Conservation (phyloP, 2,113 vertebrate species). For the Cheilinus undulatus region DNA sequence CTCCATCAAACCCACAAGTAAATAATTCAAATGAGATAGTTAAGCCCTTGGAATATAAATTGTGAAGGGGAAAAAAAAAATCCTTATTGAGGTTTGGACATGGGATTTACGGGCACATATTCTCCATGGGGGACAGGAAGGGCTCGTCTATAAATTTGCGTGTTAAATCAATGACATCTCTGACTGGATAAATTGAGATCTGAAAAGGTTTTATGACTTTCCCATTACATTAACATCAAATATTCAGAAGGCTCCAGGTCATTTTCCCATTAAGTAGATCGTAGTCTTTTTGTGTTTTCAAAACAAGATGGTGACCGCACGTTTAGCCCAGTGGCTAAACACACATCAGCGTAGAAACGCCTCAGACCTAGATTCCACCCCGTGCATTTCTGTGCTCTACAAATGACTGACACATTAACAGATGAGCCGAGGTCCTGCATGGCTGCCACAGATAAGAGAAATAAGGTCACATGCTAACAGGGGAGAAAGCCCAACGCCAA, state of each 20-base stretch:
- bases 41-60: conserved; percentile 78
- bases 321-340: not conserved
- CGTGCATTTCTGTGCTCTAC: conserved; percentile 19
- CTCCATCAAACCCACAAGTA: conserved; percentile 77
- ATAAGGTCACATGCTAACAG: conserved; percentile 79
- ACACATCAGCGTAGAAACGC: not conserved
- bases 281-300: conserved; percentile 34
- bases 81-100: conserved; percentile 61
- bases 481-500: conserved; percentile 67
- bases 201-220: conserved; percentile 77
- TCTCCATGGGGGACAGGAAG: conserved; percentile 32
- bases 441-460: conserved; percentile 76
- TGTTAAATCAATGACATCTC: conserved; percentile 73
- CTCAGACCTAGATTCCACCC: conserved; percentile 29
- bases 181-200: conserved; percentile 76
- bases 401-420: conserved; percentile 65
- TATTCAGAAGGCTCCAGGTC: conserved; percentile 71
- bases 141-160: conserved; percentile 66
- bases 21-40: conserved; percentile 84
- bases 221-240: conserved; percentile 78
- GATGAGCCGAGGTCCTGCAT: conserved; percentile 70
- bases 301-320: conserved; percentile 53
- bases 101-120: conserved; percentile 58
- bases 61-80: conserved; percentile 45
- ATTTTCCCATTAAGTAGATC: conserved; percentile 57